Percentiles rank a stretch among this genome's conserved stretches.
phyloP scores from a whole-genome alignment of 2,888 invertebrate species.

The Ophion ellenae region DNA sequence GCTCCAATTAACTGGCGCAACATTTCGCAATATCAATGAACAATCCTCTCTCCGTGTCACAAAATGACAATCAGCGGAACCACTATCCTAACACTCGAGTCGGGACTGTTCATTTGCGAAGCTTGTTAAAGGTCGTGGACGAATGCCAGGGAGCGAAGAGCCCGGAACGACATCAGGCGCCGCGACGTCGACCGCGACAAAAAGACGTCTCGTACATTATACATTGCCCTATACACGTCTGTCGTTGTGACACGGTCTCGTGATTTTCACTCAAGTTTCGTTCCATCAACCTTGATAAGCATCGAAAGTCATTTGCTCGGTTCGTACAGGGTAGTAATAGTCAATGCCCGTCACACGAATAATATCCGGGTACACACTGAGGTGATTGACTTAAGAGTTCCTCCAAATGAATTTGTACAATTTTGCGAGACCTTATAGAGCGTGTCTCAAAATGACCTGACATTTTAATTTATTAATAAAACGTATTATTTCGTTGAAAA shows the following conservation, averaged over 20 bases:
- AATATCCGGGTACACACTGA: not conserved
- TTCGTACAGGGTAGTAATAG: not conserved
- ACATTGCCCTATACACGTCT: conserved; percentile 20
- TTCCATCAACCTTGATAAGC: conserved; percentile 22
- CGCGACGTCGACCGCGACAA: conserved; percentile 45
- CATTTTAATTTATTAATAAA: too few relatives aligned
- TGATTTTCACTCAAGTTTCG: conserved; percentile 41
- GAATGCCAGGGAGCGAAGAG: conserved; percentile 63
- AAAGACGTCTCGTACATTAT: conserved; percentile 4
- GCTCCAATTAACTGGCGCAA: not conserved
- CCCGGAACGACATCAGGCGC: conserved; percentile 60
- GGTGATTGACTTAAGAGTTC: too few relatives aligned
- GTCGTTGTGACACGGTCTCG: conserved; percentile 43
- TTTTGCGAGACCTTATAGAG: too few relatives aligned
- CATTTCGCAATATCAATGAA: not conserved
- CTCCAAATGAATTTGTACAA: too few relatives aligned
- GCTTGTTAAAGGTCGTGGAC: conserved; percentile 64
- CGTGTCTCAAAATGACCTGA: too few relatives aligned
- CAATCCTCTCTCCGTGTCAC: not conserved
- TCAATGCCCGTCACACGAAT: not conserved
- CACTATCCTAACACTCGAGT: conserved; percentile 7
- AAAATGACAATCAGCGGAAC: conserved; percentile 28
- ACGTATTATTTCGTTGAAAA: too few relatives aligned
- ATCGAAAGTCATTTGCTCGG: not conserved
- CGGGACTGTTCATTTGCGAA: conserved; percentile 22